Evolutionary conservation across 2,113 vertebrate genomes (phyloP).

Genomic region (Ancistrus triradiatus): DNA sequence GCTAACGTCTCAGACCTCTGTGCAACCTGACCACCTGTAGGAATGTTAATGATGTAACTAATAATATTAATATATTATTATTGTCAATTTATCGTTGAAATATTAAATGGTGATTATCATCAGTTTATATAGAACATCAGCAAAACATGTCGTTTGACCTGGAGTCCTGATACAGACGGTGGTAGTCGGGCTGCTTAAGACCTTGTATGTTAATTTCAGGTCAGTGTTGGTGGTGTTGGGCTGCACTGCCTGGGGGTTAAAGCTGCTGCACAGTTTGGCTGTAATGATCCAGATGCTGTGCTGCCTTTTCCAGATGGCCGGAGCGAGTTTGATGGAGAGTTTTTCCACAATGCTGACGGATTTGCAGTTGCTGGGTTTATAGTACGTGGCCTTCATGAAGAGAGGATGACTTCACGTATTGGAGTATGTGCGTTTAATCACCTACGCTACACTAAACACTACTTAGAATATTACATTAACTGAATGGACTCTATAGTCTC

Average conservation of each 20-base stretch:
- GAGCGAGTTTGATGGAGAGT: background rate
- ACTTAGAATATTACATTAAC: no score
- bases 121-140: background rate
- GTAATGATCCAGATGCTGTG: background rate
- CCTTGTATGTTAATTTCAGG: background rate
- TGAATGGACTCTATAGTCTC: no score
- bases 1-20: no score
- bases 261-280: background rate
- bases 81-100: no score
- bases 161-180: background rate
- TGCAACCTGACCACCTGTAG: no score
- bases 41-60: no score
- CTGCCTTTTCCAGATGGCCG: slow-evolving; percentile 1
- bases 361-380: background rate
- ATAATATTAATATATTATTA: no score
- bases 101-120: no score
- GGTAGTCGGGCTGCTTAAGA: background rate
- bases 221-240: background rate
- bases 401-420: background rate
- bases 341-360: background rate
- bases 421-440: no score
- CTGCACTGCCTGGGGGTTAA: background rate
- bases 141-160: no score
- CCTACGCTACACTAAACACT: no score
- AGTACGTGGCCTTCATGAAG: background rate